A percentile compares a stretch with the other conserved stretches of the same genome.
Evolutionary conservation across 2,113 vertebrate species (phyloP).

Genomic region (Gracilinanus agilis): DNA sequence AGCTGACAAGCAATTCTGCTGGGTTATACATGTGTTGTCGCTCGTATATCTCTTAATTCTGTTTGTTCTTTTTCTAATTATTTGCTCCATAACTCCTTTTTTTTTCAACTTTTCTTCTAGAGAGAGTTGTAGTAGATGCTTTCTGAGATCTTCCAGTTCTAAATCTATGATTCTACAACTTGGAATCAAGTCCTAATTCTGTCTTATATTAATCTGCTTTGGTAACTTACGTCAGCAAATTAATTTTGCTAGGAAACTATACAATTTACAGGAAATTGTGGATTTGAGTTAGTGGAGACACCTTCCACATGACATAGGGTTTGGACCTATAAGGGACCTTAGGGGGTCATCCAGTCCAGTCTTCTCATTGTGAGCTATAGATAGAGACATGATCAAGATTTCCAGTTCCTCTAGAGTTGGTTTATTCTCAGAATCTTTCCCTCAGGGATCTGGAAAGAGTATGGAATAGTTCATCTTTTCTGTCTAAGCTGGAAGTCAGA

Average conservation of each 20-base stretch:
- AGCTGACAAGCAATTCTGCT: too few relatives aligned
- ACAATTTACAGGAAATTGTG: background rate
- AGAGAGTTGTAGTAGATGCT: background rate
- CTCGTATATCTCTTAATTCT: too few relatives aligned
- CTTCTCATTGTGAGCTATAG: too few relatives aligned
- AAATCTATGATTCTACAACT: background rate
- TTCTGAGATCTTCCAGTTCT: background rate
- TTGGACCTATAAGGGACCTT: background rate
- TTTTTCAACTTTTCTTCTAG: background rate
- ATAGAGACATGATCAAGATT: too few relatives aligned
- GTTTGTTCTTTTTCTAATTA: background rate
- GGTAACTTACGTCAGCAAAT: background rate
- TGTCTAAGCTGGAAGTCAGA: background rate
- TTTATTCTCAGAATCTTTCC: background rate
- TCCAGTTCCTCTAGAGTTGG: too few relatives aligned
- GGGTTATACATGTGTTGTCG: too few relatives aligned
- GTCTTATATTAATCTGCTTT: background rate
- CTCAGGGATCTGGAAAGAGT: background rate
- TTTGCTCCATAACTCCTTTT: background rate
- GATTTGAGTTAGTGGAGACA: background rate
- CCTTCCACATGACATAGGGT: background rate
- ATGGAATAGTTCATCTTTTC: background rate
- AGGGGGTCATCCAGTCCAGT: background rate
- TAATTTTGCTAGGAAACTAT: background rate
- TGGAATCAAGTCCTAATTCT: background rate